Evolutionary conservation across 2,113 vertebrate species (phyloP).

Genomic region (Clarias magur): DNA sequence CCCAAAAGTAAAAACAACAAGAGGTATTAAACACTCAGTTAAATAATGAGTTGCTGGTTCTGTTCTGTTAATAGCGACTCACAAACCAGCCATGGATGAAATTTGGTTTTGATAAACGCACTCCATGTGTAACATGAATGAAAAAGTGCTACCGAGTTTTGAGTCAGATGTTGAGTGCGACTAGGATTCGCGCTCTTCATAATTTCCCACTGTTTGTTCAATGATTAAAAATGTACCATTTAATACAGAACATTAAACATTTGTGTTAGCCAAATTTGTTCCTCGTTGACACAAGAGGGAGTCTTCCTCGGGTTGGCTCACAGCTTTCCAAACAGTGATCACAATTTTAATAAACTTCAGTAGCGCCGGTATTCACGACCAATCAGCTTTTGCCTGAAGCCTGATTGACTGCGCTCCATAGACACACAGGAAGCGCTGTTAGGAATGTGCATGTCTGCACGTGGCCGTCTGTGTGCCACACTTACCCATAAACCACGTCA

Average conservation of each 20-base stretch:
- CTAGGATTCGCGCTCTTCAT: not conserved
- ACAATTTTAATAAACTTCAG: not conserved
- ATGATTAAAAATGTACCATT: not conserved
- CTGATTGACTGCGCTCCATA: not conserved
- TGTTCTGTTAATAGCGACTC: not conserved
- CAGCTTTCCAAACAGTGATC: not conserved
- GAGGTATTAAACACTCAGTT: not conserved
- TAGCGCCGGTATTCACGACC: not conserved
- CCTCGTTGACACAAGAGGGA: not conserved
- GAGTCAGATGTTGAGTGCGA: not conserved
- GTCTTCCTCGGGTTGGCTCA: not conserved
- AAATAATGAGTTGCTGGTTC: not conserved
- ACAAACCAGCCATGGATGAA: not conserved
- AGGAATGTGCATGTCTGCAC: constrained; percentile 26
- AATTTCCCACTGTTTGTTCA: not conserved
- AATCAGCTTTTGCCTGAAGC: not conserved
- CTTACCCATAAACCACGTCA: not conserved
- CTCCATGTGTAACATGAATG: not conserved
- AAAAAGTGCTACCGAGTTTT: not conserved
- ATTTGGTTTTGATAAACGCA: not conserved
- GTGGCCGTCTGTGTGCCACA: not conserved
- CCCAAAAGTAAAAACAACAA: not conserved
- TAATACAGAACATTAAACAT: not conserved
- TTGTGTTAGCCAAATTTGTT: not conserved
- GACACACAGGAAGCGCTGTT: not conserved